Evolutionary conservation across 2,888 invertebrate genomes (phyloP).

Genomic region (Drosophila histrio): DNA sequence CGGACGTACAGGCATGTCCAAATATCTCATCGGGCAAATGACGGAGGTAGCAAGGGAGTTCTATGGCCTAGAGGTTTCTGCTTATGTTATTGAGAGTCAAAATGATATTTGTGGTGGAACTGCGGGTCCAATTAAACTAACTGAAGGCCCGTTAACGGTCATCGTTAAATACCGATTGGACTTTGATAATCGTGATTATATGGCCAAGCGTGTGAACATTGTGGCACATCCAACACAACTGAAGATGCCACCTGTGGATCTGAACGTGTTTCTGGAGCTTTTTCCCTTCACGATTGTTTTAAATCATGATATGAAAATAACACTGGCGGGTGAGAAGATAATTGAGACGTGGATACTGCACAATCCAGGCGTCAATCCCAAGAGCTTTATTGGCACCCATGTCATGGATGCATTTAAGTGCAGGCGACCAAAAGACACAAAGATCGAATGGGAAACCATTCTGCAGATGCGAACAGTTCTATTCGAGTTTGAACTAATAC

Average conservation of each 20-base stretch:
- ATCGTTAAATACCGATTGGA: constrained; percentile 90
- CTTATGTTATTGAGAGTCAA: constrained; percentile 89
- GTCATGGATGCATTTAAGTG: constrained; percentile 90
- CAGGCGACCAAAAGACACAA: constrained; percentile 91
- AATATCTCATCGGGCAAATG: constrained; percentile 94
- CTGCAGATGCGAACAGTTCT: constrained; percentile 91
- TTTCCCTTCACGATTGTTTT: constrained; percentile 95
- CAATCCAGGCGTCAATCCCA: constrained; percentile 82
- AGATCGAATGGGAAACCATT: constrained; percentile 93
- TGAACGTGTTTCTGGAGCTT: constrained; percentile 89
- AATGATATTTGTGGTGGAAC: constrained; percentile 83
- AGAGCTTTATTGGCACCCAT: constrained; percentile 87
- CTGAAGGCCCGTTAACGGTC: constrained; percentile 84
- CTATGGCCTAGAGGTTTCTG: constrained; percentile 86
- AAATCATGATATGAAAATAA: constrained; percentile 90
- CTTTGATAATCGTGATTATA: constrained; percentile 93
- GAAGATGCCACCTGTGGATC: constrained; percentile 86
- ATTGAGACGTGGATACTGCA: constrained; percentile 89
- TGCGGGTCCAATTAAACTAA: constrained; percentile 81
- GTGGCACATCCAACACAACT: constrained; percentile 83
- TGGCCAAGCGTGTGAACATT: constrained; percentile 82
- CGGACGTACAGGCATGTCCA: constrained; percentile 91
- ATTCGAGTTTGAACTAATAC: constrained; percentile 92
- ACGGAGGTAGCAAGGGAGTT: constrained; percentile 89
- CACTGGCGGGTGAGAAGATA: constrained; percentile 91